Conservation (phyloP, 1,140 invertebrate species). For the Nomia melanderi region DNA sequence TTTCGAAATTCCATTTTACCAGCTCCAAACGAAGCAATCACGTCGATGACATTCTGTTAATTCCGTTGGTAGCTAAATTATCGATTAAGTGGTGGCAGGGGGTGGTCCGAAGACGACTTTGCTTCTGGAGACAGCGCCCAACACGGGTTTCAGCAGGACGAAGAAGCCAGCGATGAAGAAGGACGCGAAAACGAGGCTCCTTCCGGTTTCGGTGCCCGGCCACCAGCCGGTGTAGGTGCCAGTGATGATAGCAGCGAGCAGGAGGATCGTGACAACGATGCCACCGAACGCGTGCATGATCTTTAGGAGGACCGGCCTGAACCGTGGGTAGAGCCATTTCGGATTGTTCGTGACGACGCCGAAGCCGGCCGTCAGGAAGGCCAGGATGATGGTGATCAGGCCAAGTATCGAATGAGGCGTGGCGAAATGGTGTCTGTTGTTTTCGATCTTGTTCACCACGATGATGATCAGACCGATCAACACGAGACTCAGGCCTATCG, state of each 20-base stretch:
- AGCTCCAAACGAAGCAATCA: background rate
- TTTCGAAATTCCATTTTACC: background rate
- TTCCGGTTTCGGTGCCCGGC: constrained; percentile 59
- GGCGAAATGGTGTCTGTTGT: constrained; percentile 65
- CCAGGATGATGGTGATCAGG: constrained; percentile 68
- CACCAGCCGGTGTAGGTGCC: constrained; percentile 73
- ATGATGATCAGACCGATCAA: constrained; percentile 72
- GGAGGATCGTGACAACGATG: constrained; percentile 67
- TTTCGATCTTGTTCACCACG: constrained; percentile 69
- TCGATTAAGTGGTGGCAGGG: constrained; percentile 30
- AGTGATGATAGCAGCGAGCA: constrained; percentile 73
- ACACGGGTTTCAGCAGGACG: constrained; percentile 72
- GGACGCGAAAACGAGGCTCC: constrained; percentile 66
- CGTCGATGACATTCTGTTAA: background rate
- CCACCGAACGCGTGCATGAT: constrained; percentile 73
- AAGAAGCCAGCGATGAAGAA: constrained; percentile 72
- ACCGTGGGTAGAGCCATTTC: constrained; percentile 72
- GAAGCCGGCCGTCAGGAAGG: constrained; percentile 58
- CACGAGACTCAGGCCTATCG: constrained; percentile 66
- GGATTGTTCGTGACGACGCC: constrained; percentile 75
- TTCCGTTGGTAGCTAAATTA: background rate
- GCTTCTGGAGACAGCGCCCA: constrained; percentile 69
- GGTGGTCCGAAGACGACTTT: constrained; percentile 66
- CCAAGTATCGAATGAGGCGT: constrained; percentile 72
- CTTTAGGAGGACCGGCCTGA: constrained; percentile 72